These are phyloP conservation scores for Hoplostethus atlanticus DNA, from an alignment of 2,797 vertebrate species.

Conservation along the genomic window DNA sequence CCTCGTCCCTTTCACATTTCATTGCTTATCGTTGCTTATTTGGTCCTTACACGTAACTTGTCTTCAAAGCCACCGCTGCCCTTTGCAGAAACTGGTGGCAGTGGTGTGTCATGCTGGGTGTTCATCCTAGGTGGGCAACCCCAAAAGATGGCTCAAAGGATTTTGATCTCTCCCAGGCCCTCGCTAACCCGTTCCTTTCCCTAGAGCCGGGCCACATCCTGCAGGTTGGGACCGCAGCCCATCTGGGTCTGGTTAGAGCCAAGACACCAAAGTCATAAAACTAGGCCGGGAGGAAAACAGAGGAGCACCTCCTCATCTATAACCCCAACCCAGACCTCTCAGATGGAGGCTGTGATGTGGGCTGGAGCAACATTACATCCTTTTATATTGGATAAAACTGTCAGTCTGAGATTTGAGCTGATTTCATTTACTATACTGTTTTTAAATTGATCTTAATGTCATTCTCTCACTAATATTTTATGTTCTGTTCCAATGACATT, in stretches of 20 bases:
- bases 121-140: conserved; percentile 68
- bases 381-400: conserved; percentile 27
- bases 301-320: conserved; percentile 72
- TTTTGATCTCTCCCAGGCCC: conserved; percentile 59
- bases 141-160: conserved; percentile 57
- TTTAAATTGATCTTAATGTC: conserved; percentile 22
- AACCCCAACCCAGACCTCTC: conserved; percentile 55
- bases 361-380: conserved; percentile 37
- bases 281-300: conserved; percentile 61
- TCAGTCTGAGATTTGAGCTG: conserved; percentile 46
- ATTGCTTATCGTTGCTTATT: neutral
- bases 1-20: conserved; percentile 9
- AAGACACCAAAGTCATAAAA: conserved; percentile 72
- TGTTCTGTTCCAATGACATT: conserved; percentile 1
- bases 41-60: conserved; percentile 20
- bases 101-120: conserved; percentile 47
- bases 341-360: conserved; percentile 69
- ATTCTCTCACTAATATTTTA: neutral
- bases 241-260: conserved; percentile 77
- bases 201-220: conserved; percentile 75
- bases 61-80: conserved; percentile 39
- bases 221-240: conserved; percentile 74
- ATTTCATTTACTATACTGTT: conserved; percentile 33
- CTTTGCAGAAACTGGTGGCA: conserved; percentile 26
- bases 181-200: conserved; percentile 54